Conservation (phyloP, 2,888 invertebrate genomes). For the Epinotia bilunana region DNA sequence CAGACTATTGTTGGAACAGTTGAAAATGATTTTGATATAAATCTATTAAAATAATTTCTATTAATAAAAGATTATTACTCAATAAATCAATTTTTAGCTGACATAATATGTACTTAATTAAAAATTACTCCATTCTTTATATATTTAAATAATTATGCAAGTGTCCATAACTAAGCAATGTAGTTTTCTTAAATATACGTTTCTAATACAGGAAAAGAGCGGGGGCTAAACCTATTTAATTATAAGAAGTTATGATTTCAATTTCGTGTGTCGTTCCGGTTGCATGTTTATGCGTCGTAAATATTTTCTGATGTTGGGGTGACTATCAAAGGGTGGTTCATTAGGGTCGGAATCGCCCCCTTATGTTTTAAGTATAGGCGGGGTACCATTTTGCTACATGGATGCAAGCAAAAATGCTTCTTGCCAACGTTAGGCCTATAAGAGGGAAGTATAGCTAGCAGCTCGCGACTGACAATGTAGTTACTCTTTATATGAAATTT, state of each 20-base stretch:
- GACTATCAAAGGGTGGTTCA: constrained; percentile 59
- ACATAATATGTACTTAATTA: too few relatives aligned
- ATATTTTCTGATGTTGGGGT: constrained; percentile 64
- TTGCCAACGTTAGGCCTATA: background rate
- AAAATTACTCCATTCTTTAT: too few relatives aligned
- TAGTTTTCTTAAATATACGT: background rate
- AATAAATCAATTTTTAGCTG: too few relatives aligned
- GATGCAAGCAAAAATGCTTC: background rate
- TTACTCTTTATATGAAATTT: too few relatives aligned
- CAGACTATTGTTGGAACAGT: too few relatives aligned
- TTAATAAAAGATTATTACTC: too few relatives aligned
- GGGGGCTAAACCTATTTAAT: constrained; percentile 11
- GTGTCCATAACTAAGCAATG: too few relatives aligned
- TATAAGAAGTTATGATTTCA: constrained; percentile 53
- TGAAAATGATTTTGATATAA: too few relatives aligned
- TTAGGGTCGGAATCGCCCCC: constrained; percentile 57
- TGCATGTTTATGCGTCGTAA: constrained; percentile 72
- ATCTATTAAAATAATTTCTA: too few relatives aligned
- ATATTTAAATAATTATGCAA: too few relatives aligned
- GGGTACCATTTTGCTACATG: background rate
- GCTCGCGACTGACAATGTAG: too few relatives aligned
- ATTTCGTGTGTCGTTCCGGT: constrained; percentile 54
- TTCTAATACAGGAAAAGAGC: background rate
- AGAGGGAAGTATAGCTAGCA: too few relatives aligned
- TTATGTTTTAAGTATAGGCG: background rate